Conservation (phyloP, 2,113 vertebrate species). For the Silurus glanis region DNA sequence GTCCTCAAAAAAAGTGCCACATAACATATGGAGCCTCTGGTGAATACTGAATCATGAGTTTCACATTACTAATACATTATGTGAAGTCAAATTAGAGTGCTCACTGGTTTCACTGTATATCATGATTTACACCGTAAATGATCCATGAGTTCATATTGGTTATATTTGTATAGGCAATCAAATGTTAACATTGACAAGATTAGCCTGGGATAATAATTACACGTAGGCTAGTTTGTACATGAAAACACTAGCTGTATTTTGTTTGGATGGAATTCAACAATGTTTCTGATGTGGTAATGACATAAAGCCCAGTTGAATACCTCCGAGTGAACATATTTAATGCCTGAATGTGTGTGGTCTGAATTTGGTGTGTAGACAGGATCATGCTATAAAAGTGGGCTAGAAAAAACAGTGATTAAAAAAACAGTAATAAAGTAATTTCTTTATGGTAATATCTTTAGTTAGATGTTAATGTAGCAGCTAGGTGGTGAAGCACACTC, state of each 20-base stretch:
- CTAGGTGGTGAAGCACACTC: background rate
- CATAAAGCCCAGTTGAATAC: background rate
- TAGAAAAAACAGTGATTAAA: background rate
- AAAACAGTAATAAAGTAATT: background rate
- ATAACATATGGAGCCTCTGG: background rate
- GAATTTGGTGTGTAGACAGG: background rate
- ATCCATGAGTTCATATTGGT: background rate
- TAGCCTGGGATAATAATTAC: background rate
- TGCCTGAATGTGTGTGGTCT: background rate
- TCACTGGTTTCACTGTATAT: background rate
- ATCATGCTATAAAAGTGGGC: background rate
- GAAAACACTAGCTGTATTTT: background rate
- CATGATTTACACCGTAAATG: background rate
- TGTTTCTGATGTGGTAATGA: background rate
- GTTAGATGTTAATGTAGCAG: background rate
- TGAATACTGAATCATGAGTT: background rate
- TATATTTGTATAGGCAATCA: background rate
- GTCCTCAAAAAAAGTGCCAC: background rate
- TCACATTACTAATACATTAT: background rate
- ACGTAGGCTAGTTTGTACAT: background rate
- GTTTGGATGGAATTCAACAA: background rate
- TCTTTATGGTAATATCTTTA: background rate
- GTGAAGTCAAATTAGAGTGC: background rate
- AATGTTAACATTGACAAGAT: background rate
- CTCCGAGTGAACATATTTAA: background rate